These are phyloP conservation scores for Poecilia gillii DNA, from an alignment of 2,797 vertebrate species.

Conservation along the genomic window DNA sequence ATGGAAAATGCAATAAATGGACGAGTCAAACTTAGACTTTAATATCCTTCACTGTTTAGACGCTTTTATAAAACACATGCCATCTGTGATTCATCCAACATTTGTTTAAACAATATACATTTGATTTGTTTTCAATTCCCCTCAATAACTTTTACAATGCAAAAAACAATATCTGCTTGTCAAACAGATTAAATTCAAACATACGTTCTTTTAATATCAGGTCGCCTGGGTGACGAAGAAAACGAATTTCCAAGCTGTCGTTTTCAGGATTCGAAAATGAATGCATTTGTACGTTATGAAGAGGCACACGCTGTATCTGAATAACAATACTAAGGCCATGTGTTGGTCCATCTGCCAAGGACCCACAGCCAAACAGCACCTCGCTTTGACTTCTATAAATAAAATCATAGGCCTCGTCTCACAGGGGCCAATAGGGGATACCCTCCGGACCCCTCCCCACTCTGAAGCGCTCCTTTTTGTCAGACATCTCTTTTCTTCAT, in stretches of 20 bases:
- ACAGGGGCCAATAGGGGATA: slow-evolving; percentile 52
- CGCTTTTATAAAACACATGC: background rate
- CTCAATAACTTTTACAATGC: background rate
- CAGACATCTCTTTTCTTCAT: slow-evolving; percentile 43
- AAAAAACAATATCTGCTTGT: background rate
- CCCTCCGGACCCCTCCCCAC: slow-evolving; percentile 1
- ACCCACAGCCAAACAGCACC: slow-evolving; percentile 17
- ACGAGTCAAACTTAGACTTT: background rate
- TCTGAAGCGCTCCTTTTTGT: slow-evolving; percentile 5
- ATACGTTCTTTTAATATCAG: slow-evolving; percentile 6
- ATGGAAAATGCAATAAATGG: background rate
- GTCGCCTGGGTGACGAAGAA: slow-evolving; percentile 42
- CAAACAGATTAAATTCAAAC: background rate
- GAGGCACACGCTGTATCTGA: slow-evolving; percentile 66
- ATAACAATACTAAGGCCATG: slow-evolving; percentile 74
- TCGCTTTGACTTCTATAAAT: slow-evolving; percentile 43
- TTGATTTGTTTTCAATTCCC: background rate
- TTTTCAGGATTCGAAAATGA: slow-evolving; percentile 39
- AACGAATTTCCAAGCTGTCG: slow-evolving; percentile 28
- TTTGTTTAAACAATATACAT: background rate
- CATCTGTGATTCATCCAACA: background rate
- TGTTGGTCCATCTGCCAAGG: slow-evolving; percentile 70
- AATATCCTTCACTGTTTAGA: background rate
- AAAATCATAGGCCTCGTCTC: slow-evolving; percentile 47
- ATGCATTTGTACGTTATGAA: slow-evolving; percentile 50